Conservation (phyloP, 2,113 vertebrate species). For the Acinonyx jubatus region DNA sequence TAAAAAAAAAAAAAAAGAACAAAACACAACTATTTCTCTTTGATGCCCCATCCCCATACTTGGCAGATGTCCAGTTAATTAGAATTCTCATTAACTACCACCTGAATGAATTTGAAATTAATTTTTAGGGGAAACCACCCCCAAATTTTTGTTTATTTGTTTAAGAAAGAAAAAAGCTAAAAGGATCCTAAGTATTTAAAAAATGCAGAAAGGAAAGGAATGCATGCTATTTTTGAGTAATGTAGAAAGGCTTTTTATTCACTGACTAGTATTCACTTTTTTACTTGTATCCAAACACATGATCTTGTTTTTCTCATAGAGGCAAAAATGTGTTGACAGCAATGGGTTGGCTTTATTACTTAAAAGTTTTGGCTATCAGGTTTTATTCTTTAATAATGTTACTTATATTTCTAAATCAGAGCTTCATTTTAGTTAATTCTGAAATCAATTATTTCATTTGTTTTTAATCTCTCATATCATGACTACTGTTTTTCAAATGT, state of each 20-base stretch:
- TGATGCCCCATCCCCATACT: not conserved
- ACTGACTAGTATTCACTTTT: conserved; percentile 43
- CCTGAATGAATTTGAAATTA: conserved; percentile 43
- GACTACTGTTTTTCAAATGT: conserved; percentile 39
- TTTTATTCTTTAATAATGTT: conserved; percentile 61
- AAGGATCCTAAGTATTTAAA: not conserved
- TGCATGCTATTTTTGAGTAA: conserved; percentile 11
- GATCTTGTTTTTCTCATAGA: not conserved
- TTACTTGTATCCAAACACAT: not conserved
- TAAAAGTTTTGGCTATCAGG: conserved; percentile 44
- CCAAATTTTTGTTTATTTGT: not conserved
- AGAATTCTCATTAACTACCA: conserved; percentile 33
- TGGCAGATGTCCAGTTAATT: conserved; percentile 33
- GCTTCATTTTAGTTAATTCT: conserved; percentile 57
- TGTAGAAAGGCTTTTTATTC: conserved; percentile 36
- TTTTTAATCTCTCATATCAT: conserved; percentile 57
- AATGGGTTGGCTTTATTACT: conserved; percentile 3
- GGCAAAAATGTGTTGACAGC: conserved; percentile 40
- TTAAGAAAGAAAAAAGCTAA: not conserved
- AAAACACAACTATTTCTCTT: not conserved
- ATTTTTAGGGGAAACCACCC: not conserved
- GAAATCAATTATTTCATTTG: conserved; percentile 26
- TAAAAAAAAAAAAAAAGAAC: not conserved
- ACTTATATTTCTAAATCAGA: conserved; percentile 60
- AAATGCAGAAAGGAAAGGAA: conserved; percentile 28